Conservation (phyloP, 2,888 invertebrate genomes). For the Gari tellinella region DNA sequence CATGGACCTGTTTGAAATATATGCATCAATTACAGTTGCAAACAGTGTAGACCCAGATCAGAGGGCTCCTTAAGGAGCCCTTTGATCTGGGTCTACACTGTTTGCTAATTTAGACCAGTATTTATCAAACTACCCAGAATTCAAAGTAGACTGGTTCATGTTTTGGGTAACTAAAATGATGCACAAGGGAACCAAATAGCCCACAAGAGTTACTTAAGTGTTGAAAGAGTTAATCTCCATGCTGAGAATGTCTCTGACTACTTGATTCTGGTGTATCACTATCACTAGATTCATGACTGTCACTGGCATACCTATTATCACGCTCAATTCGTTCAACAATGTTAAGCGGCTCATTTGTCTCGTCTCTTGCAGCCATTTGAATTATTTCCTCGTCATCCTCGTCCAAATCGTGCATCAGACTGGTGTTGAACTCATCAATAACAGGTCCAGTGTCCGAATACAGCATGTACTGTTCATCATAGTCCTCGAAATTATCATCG, state of each 20-base stretch:
- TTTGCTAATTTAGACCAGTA: no score
- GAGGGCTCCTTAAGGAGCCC: no score
- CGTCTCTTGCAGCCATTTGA: slow-evolving; percentile 67
- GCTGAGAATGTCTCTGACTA: neutral
- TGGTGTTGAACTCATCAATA: slow-evolving; percentile 75
- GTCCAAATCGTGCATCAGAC: slow-evolving; percentile 68
- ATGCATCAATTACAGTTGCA: no score
- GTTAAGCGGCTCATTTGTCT: slow-evolving; percentile 56
- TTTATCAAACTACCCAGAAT: no score
- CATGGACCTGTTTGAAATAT: no score
- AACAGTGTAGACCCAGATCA: no score
- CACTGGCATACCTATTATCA: slow-evolving; percentile 66
- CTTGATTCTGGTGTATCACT: slow-evolving; percentile 5
- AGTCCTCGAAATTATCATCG: slow-evolving; percentile 80
- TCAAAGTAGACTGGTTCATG: no score
- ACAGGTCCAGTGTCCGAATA: slow-evolving; percentile 71
- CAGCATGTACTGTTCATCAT: slow-evolving; percentile 78
- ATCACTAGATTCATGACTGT: slow-evolving; percentile 59
- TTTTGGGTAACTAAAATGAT: no score
- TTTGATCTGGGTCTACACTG: no score
- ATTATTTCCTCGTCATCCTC: slow-evolving; percentile 77
- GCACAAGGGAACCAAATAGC: no score
- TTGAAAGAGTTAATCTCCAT: slow-evolving; percentile 6
- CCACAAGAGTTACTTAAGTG: no score
- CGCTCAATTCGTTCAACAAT: slow-evolving; percentile 50